Base-by-base conservation (phyloP, 2,113 vertebrate genomes). In the Eretmochelys imbricata region DNA sequence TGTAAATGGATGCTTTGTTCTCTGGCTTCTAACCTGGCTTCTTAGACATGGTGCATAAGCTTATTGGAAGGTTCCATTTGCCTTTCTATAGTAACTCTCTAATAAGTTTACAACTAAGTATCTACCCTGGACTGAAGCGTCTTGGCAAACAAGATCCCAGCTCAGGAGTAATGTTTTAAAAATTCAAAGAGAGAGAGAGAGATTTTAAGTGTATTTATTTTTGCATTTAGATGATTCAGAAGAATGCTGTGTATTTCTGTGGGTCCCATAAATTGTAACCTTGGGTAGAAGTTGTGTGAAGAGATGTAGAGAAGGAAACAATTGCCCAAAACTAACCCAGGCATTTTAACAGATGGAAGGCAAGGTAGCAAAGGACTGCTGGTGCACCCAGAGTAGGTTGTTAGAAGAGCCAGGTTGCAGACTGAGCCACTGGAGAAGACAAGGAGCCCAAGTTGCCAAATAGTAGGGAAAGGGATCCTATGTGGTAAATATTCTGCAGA, bases 11-110 rank as follows among this genome's bases (percentile, higher is more conserved):
- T 69, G 78, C 24, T 76, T 89, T 89, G 59, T 5, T 80, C 82
- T 54, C 51, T 90, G 94, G 42, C 42, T 42, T 42, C 42, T 93
- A 96, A 93, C 91, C 93, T 78, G 89, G 54, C 84, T 87, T 82
- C 76, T 84, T 3, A 19, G 46, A 29, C 29, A 51, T 8, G 53
- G 5, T 42, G 51, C 29, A 35, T 59, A 19, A 82, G 57, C 89
- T 93, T 55, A 91, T 96, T 55, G 81, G 42, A 90, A n/a, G 20
- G 81, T 3, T 54, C 42, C 69, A 49, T 0, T 96, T 94, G 29
- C 51, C 96, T 96, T 97, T 96, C 81, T 96, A 93, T 76, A 89
- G 84, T 62, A 95, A 96, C 96, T 94, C 89, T 69, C 29, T 93
- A 75, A 91, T 96, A 93, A 94, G n/a, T 81, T 87, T 80, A 51